Base-by-base conservation (phyloP, 2,797 vertebrate species). In the Lepus oiostolus region DNA sequence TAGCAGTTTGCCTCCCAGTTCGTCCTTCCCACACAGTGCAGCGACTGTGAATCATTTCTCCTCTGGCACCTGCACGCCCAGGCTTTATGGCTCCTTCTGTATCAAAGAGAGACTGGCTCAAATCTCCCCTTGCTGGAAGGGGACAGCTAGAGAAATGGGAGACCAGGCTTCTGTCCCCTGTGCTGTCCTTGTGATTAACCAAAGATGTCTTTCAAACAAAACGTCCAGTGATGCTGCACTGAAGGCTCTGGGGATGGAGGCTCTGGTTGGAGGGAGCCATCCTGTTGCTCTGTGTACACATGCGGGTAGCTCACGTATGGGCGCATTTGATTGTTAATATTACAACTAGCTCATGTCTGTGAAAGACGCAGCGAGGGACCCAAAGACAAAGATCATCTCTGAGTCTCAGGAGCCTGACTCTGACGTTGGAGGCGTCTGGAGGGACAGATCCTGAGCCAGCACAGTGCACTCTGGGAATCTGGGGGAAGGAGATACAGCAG, bases 1-100 rank as follows among this genome's bases (percentile, higher is more conserved):
- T 93, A 89, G 96, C 97, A 96, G 96, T 96, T 94, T 97, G 88
- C 95, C 90, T 96, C 95, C 97, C 88, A 93, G 96, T 75, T 93
- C 76, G 38, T 92, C 96, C 96, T 96, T 97, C 94, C 96, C 74
- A 89, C 96, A 92, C 88, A 92, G 92, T 1, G 68, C 83, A 30
- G 11, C 54, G 95, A 81, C 94, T 96, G 88, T 93, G 94, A 96
- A 92, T 93, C 97, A 90, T 93, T 81, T 93, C 95, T 97, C 85
- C 97, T 95, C 95, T 96, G 94, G 95, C 93, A 89, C 93, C 84
- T 67, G 88, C 90, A 92, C 91, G 95, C 80, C n/a, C 82, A 67
- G 95, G 58, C 76, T 88, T 88, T 67, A 16, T 11, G 85, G 81
- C 74, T 96, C 85, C 54, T 82, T 93, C 82, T 83, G 50, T 68